phyloP scores from a whole-genome alignment of 2,888 invertebrate species.

The Hybos culiciformis region DNA sequence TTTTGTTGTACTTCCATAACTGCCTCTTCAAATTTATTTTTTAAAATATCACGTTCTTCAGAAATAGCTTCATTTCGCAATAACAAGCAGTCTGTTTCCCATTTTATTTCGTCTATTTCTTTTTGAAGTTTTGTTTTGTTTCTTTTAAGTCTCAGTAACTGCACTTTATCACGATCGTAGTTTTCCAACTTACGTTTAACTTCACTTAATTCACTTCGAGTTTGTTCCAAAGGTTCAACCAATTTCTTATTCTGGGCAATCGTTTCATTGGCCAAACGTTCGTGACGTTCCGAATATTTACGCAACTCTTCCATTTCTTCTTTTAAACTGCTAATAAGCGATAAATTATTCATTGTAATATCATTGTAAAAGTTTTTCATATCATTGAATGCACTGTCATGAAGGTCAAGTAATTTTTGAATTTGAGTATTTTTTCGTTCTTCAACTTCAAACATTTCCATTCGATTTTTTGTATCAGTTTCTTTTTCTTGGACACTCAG shows the following conservation, averaged over 20 bases:
- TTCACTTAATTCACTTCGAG: slow-evolving; percentile 56
- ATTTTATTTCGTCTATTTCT: slow-evolving; percentile 45
- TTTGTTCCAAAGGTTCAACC: slow-evolving; percentile 55
- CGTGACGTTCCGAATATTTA: slow-evolving; percentile 65
- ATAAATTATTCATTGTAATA: slow-evolving; percentile 83
- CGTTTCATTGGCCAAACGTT: slow-evolving; percentile 42
- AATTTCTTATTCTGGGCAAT: slow-evolving; percentile 60
- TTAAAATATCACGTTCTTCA: slow-evolving; percentile 64
- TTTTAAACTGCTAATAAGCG: slow-evolving; percentile 79
- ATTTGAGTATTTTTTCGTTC: slow-evolving; percentile 84
- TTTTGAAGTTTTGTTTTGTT: slow-evolving; percentile 33
- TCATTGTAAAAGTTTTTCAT: slow-evolving; percentile 93
- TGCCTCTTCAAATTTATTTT: slow-evolving; percentile 64
- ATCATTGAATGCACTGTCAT: slow-evolving; percentile 74
- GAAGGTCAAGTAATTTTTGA: slow-evolving; percentile 61
- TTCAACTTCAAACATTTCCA: slow-evolving; percentile 79
- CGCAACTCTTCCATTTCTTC: slow-evolving; percentile 65
- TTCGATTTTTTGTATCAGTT: slow-evolving; percentile 55
- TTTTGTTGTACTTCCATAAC: slow-evolving; percentile 80
- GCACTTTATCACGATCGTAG: slow-evolving; percentile 72
- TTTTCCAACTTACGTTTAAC: slow-evolving; percentile 64
- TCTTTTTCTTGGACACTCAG: slow-evolving; percentile 57
- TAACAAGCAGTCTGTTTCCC: slow-evolving; percentile 55
- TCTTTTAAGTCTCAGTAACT: slow-evolving; percentile 40
- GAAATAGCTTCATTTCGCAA: slow-evolving; percentile 64